phyloP scores from a whole-genome alignment of 2,888 invertebrate genomes.

The Siphonodentalium dalli region DNA sequence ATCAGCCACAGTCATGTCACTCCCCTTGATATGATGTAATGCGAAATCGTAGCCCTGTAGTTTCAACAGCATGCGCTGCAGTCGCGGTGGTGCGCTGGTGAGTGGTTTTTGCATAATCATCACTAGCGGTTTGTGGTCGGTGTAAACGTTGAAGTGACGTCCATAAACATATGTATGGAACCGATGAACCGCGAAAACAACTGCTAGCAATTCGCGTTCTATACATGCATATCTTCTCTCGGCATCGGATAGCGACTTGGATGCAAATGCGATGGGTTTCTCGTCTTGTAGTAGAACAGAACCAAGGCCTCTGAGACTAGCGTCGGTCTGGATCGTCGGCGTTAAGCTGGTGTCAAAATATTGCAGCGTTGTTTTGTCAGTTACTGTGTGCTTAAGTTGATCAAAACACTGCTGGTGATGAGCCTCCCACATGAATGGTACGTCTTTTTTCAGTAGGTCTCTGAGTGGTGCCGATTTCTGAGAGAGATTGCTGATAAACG shows the following conservation, averaged over 20 bases:
- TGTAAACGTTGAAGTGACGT: slow-evolving; percentile 9
- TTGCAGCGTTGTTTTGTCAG: slow-evolving; percentile 18
- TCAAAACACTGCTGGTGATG: slow-evolving; percentile 24
- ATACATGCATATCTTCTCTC: slow-evolving; percentile 32
- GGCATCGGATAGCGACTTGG: slow-evolving; percentile 22
- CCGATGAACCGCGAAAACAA: slow-evolving; percentile 17
- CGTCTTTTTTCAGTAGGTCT: slow-evolving; percentile 14
- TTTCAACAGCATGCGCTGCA: slow-evolving; percentile 24
- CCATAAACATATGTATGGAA: slow-evolving; percentile 29
- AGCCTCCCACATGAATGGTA: slow-evolving; percentile 22
- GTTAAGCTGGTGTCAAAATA: slow-evolving; percentile 19
- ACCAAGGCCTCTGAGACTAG: slow-evolving; percentile 27
- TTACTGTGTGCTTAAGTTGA: slow-evolving; percentile 8
- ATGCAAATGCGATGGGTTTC: slow-evolving; percentile 25
- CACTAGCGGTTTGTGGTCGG: slow-evolving; percentile 27
- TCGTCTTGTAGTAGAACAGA: slow-evolving; percentile 26
- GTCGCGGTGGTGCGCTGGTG: slow-evolving; percentile 14
- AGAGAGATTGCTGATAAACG: slow-evolving; percentile 22
- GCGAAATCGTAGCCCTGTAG: slow-evolving; percentile 22
- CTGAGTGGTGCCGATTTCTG: slow-evolving; percentile 20
- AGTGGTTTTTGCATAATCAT: slow-evolving; percentile 23
- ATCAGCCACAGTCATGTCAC: slow-evolving; percentile 24
- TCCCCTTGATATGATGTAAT: slow-evolving; percentile 19
- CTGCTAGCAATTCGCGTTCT: slow-evolving; percentile 31
- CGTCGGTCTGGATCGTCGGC: slow-evolving; percentile 20